Conservation (phyloP, 2,888 invertebrate genomes). For the Cosmopolites sordidus region DNA sequence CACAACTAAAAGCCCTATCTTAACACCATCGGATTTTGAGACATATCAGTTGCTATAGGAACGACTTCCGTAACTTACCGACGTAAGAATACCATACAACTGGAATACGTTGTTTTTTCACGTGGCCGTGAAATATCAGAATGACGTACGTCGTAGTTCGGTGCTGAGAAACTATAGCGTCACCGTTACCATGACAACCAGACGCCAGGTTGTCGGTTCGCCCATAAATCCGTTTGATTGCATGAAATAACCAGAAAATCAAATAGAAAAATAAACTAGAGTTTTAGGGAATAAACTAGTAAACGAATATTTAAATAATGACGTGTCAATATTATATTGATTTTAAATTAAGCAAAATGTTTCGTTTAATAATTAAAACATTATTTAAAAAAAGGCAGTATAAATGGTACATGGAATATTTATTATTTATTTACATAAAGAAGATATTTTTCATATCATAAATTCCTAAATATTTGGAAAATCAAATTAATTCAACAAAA, state of each 20-base stretch:
- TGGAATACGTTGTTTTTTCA: slow-evolving; percentile 19
- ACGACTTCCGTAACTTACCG: slow-evolving; percentile 32
- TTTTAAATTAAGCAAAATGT: too few species aligned
- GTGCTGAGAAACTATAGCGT: slow-evolving; percentile 36
- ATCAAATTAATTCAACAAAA: too few species aligned
- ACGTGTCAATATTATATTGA: too few species aligned
- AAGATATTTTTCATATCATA: too few species aligned
- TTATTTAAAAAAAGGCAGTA: too few species aligned
- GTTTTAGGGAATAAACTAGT: too few species aligned
- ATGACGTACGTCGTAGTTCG: slow-evolving; percentile 36
- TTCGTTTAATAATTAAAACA: too few species aligned
- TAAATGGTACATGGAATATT: too few species aligned
- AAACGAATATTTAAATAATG: too few species aligned
- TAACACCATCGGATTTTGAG: slow-evolving; percentile 15
- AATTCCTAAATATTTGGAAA: too few species aligned
- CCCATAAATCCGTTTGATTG: not conserved
- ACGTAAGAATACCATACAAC: slow-evolving; percentile 12
- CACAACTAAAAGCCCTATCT: slow-evolving; percentile 9
- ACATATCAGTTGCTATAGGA: slow-evolving; percentile 23
- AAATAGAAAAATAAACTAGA: too few species aligned
- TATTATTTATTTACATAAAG: too few species aligned
- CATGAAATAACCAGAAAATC: not conserved
- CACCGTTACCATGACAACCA: slow-evolving; percentile 45
- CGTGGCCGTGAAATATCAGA: slow-evolving; percentile 15
- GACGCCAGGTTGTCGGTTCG: slow-evolving; percentile 41